A percentile compares a stretch with the other conserved stretches of the same genome.
phyloP scores from a whole-genome alignment of 2,888 invertebrate genomes.

The Diaprepes abbreviatus region DNA sequence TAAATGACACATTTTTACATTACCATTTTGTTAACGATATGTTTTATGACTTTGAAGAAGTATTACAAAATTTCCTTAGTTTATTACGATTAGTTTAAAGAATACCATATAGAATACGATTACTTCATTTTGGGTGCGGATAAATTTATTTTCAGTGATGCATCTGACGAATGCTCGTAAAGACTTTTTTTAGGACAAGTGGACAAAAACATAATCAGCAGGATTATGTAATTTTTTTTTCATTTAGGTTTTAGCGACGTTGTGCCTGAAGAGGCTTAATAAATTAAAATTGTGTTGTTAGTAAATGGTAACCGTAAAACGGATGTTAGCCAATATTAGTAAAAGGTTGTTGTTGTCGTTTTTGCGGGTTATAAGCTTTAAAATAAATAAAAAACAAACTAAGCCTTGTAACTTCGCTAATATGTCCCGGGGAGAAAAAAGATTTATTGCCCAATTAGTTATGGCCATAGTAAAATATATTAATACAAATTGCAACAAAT shows the following conservation, averaged over 20 bases:
- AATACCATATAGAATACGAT: too few species aligned
- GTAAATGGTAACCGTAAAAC: too few species aligned
- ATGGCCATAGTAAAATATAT: not conserved
- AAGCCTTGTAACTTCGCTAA: not conserved
- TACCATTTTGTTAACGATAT: not conserved
- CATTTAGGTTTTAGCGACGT: not conserved
- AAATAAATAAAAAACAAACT: too few species aligned
- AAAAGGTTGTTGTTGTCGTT: not conserved
- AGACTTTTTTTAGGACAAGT: not conserved
- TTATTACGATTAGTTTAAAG: too few species aligned
- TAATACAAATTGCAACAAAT: not conserved
- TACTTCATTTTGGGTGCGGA: slow-evolving; percentile 9
- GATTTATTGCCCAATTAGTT: not conserved
- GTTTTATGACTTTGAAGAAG: not conserved
- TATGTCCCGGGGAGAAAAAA: not conserved
- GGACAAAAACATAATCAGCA: not conserved
- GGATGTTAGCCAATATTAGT: not conserved
- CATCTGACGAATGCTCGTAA: not conserved
- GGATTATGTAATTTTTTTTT: slow-evolving; percentile 4
- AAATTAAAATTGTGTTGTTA: too few species aligned
- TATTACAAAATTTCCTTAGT: not conserved
- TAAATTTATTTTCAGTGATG: not conserved
- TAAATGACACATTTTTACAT: too few species aligned
- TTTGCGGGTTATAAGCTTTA: not conserved
- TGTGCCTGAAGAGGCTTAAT: not conserved